Evolutionary conservation across 2,113 vertebrate species (phyloP), one percentile per base, ranked within the genome.

Genomic region (Siniperca knerii): DNA sequence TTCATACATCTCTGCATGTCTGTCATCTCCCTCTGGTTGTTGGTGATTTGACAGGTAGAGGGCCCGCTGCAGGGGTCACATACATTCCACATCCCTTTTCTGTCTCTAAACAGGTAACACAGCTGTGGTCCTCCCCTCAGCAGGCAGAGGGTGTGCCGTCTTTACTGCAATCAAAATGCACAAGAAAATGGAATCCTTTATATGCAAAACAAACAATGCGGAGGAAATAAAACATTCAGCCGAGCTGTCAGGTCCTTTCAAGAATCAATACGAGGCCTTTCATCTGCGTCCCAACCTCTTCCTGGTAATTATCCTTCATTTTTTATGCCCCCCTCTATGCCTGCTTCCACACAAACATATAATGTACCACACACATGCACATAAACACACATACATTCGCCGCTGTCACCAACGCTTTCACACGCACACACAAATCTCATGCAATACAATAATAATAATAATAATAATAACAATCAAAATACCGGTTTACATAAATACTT

Each of bases 291-390:
- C 92, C 93, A 93, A 93, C 95, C 94, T 95, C 93, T 95, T 96
- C 94, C 93, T 94, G 91, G 94, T 96, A 96, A 95, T 96, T 96
- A 96, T 95, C 90, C 95, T 94, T 94, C 94, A 95, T 95, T 94
- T 95, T 95, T 95, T 95, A 95, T 94, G 88, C 87, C 84, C 86
- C 84, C 86, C 82, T 86, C 86, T 62, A 87, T 82, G 77, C 90
- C 88, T 86, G 87, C 89, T 91, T 87, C 91, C 94, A 91, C 94
- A 92, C 92, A 94, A 89, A 92, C 86, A 88, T 84, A 89, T 82
- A 85, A 86, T 83, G 79, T 92, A 64, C 79, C 81, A 76, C 70
- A 90, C 78, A 87, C 75, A 79, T 71, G 78, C 83, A 82, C 74
- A 81, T 68, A 62, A 75, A 87, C 84, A 85, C 76, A 48, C n/a